A percentile compares a stretch with the other conserved stretches of the same genome.
Conservation (phyloP, 2,888 invertebrate species). For the Agrotis clavis region DNA sequence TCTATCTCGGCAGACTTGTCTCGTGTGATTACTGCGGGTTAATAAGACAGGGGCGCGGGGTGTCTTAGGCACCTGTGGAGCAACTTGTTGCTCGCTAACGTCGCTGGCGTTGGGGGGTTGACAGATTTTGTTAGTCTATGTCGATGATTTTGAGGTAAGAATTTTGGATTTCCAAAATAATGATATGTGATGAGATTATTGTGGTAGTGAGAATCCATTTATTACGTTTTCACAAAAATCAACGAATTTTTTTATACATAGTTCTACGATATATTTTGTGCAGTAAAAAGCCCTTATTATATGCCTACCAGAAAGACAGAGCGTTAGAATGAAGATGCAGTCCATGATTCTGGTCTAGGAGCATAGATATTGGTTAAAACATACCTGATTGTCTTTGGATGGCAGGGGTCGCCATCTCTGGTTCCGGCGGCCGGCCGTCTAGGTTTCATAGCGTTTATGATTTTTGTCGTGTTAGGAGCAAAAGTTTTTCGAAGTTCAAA, state of each 20-base stretch:
- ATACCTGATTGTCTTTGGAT: no score
- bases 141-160: background rate
- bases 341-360: no score
- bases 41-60: slow-evolving; percentile 66
- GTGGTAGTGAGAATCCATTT: background rate
- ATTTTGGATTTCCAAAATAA: background rate
- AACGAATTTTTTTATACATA: no score
- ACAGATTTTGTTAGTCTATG: slow-evolving; percentile 33
- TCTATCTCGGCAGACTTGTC: slow-evolving; percentile 74
- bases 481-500: no score
- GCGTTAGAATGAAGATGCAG: no score
- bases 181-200: background rate
- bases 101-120: slow-evolving; percentile 26
- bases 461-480: no score
- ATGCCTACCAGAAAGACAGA: no score
- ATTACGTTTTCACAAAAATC: background rate
- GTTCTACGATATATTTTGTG: no score
- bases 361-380: no score
- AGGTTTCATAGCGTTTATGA: no score
- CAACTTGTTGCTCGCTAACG: slow-evolving; percentile 68
- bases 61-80: slow-evolving; percentile 74
- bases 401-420: no score
- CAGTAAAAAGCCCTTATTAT: background rate
- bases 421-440: no score
- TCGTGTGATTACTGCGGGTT: slow-evolving; percentile 79